Conservation (phyloP, 2,797 vertebrate genomes). For the Microctenopoma stevenorrisi region DNA sequence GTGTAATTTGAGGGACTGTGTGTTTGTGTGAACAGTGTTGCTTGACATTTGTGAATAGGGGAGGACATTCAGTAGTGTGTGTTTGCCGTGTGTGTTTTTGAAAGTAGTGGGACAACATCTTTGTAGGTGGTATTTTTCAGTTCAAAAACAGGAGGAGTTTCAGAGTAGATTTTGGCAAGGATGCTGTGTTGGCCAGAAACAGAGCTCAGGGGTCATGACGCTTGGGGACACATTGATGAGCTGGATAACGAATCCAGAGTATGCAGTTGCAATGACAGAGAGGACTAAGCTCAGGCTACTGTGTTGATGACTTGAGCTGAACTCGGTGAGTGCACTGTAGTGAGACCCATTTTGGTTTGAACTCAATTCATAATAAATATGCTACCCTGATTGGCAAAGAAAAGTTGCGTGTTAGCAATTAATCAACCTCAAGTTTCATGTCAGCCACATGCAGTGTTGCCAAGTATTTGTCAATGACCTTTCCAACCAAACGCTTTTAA, state of each 20-base stretch:
- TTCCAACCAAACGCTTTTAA: constrained; percentile 1
- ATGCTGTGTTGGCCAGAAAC: constrained; percentile 28
- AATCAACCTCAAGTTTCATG: constrained; percentile 24
- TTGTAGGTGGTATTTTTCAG: constrained; percentile 26
- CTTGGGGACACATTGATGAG: constrained; percentile 23
- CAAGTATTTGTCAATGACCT: background rate
- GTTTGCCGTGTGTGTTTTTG: constrained; percentile 5
- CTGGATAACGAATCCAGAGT: constrained; percentile 45
- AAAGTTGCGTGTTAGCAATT: constrained; percentile 35
- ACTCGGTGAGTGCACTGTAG: constrained; percentile 9
- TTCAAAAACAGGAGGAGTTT: constrained; percentile 26
- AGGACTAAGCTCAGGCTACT: constrained; percentile 39
- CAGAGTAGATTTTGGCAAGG: constrained; percentile 40
- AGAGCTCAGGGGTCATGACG: constrained; percentile 40
- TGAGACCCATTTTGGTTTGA: constrained; percentile 29
- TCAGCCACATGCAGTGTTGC: background rate
- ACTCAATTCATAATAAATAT: constrained; percentile 31
- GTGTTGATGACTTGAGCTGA: constrained; percentile 15
- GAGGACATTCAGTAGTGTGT: background rate
- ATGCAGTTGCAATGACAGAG: constrained; percentile 30
- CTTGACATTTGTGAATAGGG: constrained; percentile 12
- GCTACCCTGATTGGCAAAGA: constrained; percentile 22
- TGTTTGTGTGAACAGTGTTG: constrained; percentile 3
- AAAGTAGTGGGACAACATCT: background rate
- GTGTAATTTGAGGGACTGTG: background rate